These are phyloP conservation scores for Gila orcuttii DNA, from an alignment of 2,113 vertebrate species.

Conservation along the genomic window DNA sequence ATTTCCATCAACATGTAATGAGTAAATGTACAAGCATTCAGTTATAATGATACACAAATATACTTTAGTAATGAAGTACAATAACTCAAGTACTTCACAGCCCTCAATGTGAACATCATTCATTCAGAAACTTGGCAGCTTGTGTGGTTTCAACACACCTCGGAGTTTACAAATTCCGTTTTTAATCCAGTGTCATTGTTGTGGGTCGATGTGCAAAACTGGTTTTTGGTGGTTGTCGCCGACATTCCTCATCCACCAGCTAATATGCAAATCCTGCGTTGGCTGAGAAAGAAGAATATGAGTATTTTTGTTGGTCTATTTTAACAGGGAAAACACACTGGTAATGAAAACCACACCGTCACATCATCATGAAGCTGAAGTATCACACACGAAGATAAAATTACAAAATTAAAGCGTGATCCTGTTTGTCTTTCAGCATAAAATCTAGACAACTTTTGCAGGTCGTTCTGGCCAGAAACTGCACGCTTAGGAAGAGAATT, in stretches of 20 bases:
- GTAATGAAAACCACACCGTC: not conserved
- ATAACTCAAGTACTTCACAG: too few relatives aligned
- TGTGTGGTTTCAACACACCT: not conserved
- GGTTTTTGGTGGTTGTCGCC: not conserved
- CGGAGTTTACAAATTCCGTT: not conserved
- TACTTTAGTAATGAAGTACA: not conserved
- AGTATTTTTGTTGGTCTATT: not conserved
- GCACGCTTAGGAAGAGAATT: too few relatives aligned
- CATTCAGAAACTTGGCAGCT: not conserved
- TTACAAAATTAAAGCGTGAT: too few relatives aligned
- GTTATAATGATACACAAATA: not conserved
- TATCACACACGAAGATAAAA: too few relatives aligned
- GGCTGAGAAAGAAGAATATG: not conserved
- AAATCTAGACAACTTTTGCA: not conserved
- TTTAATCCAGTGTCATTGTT: not conserved
- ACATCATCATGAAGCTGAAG: not conserved
- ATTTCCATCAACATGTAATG: not conserved
- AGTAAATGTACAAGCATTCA: not conserved
- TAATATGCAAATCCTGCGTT: not conserved
- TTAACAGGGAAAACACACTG: slow-evolving; percentile 16
- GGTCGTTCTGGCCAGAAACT: not conserved
- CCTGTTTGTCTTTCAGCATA: not conserved
- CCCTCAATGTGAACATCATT: not conserved
- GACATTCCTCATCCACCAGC: not conserved
- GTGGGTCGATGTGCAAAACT: slow-evolving; percentile 9